phyloP scores from a whole-genome alignment of 2,113 vertebrate species.

The Gasterosteus nipponicus region DNA sequence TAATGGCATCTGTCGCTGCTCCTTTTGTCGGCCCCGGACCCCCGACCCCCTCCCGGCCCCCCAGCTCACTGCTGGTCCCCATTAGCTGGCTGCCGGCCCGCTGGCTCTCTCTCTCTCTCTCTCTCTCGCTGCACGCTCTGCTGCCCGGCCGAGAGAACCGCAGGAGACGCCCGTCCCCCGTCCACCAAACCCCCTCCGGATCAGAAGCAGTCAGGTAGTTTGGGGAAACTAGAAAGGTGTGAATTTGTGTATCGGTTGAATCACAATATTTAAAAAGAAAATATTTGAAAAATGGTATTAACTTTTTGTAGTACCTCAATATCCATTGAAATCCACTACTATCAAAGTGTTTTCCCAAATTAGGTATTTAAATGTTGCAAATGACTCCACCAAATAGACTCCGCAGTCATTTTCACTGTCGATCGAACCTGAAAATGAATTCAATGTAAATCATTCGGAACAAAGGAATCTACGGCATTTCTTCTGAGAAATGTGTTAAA shows the following conservation, averaged over 20 bases:
- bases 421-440: not conserved
- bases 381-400: not conserved
- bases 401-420: not conserved
- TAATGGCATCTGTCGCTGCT: constrained; percentile 82
- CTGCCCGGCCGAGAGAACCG: constrained; percentile 73
- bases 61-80: constrained; percentile 69
- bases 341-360: not conserved
- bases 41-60: not conserved
- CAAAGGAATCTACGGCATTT: not conserved
- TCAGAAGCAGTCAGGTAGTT: constrained; percentile 18
- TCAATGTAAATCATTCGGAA: not conserved
- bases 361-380: not conserved
- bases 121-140: constrained; percentile 67
- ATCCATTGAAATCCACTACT: not conserved
- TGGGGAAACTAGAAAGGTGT: constrained; percentile 9
- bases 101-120: constrained; percentile 51
- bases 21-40: constrained; percentile 75
- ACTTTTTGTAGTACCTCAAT: not conserved
- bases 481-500: not conserved
- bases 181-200: constrained; percentile 57
- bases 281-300: not conserved
- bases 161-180: constrained; percentile 69
- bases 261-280: not conserved
- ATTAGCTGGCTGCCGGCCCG: constrained; percentile 74
- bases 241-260: not conserved